These are phyloP conservation scores for Austrolebias charrua DNA, from an alignment of 2,797 vertebrate species.

Conservation along the genomic window DNA sequence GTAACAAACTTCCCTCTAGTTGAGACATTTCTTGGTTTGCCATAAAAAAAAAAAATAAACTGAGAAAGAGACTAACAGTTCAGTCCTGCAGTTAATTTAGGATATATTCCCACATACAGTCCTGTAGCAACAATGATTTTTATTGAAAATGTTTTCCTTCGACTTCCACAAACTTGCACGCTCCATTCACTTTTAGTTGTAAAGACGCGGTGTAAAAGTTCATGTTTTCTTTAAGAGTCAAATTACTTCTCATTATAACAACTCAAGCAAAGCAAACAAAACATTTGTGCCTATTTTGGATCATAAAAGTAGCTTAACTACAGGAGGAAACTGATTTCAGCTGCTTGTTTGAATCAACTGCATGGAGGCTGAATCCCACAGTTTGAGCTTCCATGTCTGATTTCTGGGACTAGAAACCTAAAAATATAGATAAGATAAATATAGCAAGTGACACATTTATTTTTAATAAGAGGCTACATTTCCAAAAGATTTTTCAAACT, in stretches of 20 bases:
- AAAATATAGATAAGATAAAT: too few relatives aligned
- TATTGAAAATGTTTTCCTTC: slow-evolving; percentile 10
- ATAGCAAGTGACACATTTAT: too few relatives aligned
- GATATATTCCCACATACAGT: slow-evolving; percentile 25
- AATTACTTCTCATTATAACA: slow-evolving; percentile 5
- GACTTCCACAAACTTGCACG: background rate
- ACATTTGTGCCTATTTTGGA: slow-evolving; percentile 3
- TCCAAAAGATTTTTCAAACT: too few relatives aligned
- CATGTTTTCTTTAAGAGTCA: slow-evolving; percentile 4
- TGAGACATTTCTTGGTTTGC: slow-evolving; percentile 1
- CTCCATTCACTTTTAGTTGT: slow-evolving; percentile 15
- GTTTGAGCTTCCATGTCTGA: background rate
- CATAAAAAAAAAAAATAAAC: slow-evolving; percentile 24
- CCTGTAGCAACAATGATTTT: slow-evolving; percentile 21
- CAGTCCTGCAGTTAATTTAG: slow-evolving; percentile 23
- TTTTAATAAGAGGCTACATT: too few relatives aligned
- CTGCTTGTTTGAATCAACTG: background rate
- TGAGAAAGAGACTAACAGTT: slow-evolving; percentile 25
- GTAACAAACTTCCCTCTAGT: background rate
- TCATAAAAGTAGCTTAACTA: background rate
- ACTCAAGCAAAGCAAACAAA: slow-evolving; percentile 16
- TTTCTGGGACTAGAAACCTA: background rate
- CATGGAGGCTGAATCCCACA: background rate
- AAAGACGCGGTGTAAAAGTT: background rate
- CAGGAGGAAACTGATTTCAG: background rate